phyloP scores from a whole-genome alignment of 2,797 vertebrate genomes.

The Trachurus trachurus region DNA sequence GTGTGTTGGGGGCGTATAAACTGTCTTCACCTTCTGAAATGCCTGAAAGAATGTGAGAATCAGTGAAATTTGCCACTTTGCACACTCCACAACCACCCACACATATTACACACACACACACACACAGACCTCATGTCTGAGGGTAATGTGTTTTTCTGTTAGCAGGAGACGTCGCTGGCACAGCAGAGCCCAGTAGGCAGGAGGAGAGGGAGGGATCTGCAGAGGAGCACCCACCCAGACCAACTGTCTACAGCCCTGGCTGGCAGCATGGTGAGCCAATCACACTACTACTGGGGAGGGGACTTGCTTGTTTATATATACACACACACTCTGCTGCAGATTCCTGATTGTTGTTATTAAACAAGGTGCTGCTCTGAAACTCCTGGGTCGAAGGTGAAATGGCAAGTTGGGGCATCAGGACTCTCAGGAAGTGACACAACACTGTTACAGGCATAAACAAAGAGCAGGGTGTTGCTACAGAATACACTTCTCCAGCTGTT shows the following conservation, averaged over 20 bases:
- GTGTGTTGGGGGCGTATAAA: no score
- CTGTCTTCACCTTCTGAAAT: no score
- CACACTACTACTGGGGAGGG: constrained; percentile 11
- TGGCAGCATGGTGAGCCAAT: constrained; percentile 86
- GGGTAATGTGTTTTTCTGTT: constrained; percentile 59
- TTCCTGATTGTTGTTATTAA: constrained; percentile 23
- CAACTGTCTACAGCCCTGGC: constrained; percentile 66
- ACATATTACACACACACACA: constrained; percentile 10
- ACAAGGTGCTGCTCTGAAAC: constrained; percentile 7
- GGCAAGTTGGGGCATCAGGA: constrained; percentile 28
- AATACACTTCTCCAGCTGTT: not conserved
- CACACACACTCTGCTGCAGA: not conserved
- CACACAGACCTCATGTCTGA: constrained; percentile 52
- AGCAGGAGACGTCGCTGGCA: constrained; percentile 77
- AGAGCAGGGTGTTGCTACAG: constrained; percentile 34
- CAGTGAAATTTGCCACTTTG: constrained; percentile 41
- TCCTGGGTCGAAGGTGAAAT: constrained; percentile 11
- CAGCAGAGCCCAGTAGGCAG: constrained; percentile 70
- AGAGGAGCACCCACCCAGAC: constrained; percentile 62
- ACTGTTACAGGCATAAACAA: constrained; percentile 32
- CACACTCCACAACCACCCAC: constrained; percentile 29
- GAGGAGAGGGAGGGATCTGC: constrained; percentile 80
- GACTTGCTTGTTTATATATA: not conserved
- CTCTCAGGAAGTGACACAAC: constrained; percentile 44
- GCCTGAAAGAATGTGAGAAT: no score